phyloP scores from a whole-genome alignment of 2,113 vertebrate species.

The Neopipo cinnamomea region DNA sequence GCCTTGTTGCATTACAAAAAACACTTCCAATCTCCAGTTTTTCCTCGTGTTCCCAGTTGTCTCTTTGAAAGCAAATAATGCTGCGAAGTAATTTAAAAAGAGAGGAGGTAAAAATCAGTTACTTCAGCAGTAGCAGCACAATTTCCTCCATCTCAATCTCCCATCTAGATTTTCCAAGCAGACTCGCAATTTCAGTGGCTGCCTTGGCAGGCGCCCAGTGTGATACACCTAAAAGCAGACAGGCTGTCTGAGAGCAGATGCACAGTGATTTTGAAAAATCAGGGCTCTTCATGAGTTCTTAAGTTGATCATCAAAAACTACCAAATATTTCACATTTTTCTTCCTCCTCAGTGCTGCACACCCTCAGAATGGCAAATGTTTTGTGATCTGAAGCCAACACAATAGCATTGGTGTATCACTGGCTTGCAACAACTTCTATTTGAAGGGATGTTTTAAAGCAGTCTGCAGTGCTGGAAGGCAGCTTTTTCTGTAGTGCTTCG shows the following conservation, averaged over 20 bases:
- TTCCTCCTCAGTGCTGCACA: neutral
- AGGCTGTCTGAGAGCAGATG: neutral
- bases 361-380: neutral
- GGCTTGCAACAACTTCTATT: neutral
- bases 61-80: neutral
- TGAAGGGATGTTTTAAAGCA: neutral
- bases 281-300: neutral
- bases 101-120: conserved; percentile 25
- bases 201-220: neutral
- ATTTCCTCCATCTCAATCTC: neutral
- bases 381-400: neutral
- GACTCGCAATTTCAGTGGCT: neutral
- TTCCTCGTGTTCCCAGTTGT: neutral
- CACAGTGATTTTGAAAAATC: neutral
- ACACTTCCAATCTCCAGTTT: neutral
- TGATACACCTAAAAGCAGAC: neutral
- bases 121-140: neutral
- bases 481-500: conserved; percentile 3
- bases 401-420: neutral
- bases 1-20: neutral
- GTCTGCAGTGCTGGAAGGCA: neutral
- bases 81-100: neutral
- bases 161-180: neutral
- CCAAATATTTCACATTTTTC: neutral
- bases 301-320: neutral